Evolutionary conservation across 2,113 vertebrate species (phyloP).

Genomic region (Hemicordylus capensis): DNA sequence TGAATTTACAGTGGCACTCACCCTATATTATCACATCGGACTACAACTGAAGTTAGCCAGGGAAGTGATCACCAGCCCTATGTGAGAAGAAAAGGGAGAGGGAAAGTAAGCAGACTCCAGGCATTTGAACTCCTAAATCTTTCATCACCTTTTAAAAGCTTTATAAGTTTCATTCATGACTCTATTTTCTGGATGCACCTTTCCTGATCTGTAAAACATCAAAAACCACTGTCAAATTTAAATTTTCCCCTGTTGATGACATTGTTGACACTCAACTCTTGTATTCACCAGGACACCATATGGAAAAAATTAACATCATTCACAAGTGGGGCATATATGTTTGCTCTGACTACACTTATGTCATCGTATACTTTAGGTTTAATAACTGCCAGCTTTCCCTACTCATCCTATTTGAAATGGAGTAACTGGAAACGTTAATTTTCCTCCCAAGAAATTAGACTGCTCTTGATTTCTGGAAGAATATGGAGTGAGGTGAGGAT

Average conservation of each 20-base stretch:
- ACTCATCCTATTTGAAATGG: slow-evolving; percentile 13
- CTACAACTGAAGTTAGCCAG: background rate
- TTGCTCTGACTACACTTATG: slow-evolving; percentile 30
- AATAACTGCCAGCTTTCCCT: slow-evolving; percentile 51
- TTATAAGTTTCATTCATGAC: slow-evolving; percentile 11
- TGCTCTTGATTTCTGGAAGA: slow-evolving; percentile 38
- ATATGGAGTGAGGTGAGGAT: background rate
- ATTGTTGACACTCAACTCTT: slow-evolving; percentile 21
- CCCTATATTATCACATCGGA: background rate
- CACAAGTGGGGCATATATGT: slow-evolving; percentile 13
- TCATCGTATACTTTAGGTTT: slow-evolving; percentile 42
- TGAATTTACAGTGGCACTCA: background rate
- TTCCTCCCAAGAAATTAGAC: slow-evolving; percentile 32
- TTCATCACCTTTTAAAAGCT: background rate
- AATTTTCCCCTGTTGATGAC: slow-evolving; percentile 31
- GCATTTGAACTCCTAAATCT: background rate
- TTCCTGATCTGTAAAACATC: slow-evolving; percentile 24
- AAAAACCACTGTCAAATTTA: slow-evolving; percentile 37
- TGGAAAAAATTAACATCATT: slow-evolving; percentile 36
- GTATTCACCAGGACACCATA: slow-evolving; percentile 34
- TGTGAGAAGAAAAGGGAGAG: background rate
- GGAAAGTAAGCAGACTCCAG: background rate
- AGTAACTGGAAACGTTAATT: background rate
- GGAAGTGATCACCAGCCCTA: background rate
- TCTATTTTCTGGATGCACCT: slow-evolving; percentile 2